These are phyloP conservation scores for Tolypeutes matacus DNA, from an alignment of 2,797 vertebrate genomes.

Conservation along the genomic window DNA sequence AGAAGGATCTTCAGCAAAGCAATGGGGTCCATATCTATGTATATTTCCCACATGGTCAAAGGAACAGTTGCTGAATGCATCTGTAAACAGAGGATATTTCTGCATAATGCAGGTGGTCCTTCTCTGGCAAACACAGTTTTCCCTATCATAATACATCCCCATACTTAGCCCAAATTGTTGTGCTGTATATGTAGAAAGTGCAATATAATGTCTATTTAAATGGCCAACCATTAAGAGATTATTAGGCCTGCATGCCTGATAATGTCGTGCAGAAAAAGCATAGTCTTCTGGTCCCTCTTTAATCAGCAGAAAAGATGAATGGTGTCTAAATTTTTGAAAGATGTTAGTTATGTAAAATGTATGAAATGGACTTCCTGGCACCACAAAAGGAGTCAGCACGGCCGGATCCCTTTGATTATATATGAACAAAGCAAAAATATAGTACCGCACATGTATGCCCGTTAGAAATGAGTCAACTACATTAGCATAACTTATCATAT, in stretches of 20 bases:
- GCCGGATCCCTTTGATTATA: fast-evolving
- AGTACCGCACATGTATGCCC: fast-evolving
- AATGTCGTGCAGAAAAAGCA: fast-evolving
- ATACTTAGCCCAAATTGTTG: constrained; percentile 68
- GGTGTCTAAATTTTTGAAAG: fast-evolving
- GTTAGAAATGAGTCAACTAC: not conserved
- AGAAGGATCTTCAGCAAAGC: constrained; percentile 19
- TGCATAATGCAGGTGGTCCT: constrained; percentile 81
- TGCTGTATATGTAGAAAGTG: not conserved
- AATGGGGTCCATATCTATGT: constrained; percentile 52
- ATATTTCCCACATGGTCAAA: constrained; percentile 61
- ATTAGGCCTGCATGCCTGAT: no score
- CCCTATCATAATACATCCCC: constrained; percentile 14
- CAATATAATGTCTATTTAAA: fast-evolving
- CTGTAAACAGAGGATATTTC: not conserved
- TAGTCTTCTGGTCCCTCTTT: fast-evolving
- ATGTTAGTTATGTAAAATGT: fast-evolving
- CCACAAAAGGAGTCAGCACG: fast-evolving
- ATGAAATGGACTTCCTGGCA: fast-evolving
- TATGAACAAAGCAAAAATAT: not conserved
- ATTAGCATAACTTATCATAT: fast-evolving
- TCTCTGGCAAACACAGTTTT: constrained; percentile 68
- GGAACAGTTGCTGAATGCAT: constrained; percentile 85
- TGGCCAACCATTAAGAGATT: fast-evolving
- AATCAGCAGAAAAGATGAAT: fast-evolving